A percentile compares a stretch with the other conserved stretches of the same genome.
Evolutionary conservation across 1,140 invertebrate genomes (phyloP).

Genomic region (Pemphigus obesinymphae): DNA sequence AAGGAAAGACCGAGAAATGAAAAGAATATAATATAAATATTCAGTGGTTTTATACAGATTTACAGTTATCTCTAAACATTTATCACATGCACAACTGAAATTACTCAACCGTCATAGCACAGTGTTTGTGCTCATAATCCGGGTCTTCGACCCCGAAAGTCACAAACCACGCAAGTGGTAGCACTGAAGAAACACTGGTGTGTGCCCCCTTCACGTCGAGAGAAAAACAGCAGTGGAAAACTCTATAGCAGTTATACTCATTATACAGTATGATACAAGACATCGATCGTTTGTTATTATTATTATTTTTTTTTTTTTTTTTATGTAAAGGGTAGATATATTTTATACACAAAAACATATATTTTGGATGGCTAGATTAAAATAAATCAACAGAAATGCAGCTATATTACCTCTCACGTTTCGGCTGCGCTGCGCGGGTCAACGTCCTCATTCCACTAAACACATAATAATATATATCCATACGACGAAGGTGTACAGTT

Average conservation of each 20-base stretch:
- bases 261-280: conserved; percentile 29
- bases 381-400: conserved; percentile 18
- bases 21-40: conserved; percentile 18
- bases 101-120: conserved; percentile 39
- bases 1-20: background rate
- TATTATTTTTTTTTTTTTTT: background rate
- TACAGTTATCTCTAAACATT: conserved; percentile 37
- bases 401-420: conserved; percentile 24
- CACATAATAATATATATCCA: conserved; percentile 10
- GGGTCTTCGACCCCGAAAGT: conserved; percentile 41
- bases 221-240: conserved; percentile 30
- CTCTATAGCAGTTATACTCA: conserved; percentile 32
- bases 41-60: conserved; percentile 30
- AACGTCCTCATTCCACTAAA: conserved; percentile 40
- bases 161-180: conserved; percentile 38
- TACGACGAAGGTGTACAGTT: conserved; percentile 15
- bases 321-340: background rate
- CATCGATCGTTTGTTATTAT: background rate
- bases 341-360: background rate
- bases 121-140: conserved; percentile 32
- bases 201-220: conserved; percentile 31
- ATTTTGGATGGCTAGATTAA: background rate
- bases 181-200: conserved; percentile 32
- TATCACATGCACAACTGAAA: conserved; percentile 37
- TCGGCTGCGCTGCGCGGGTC: conserved; percentile 17